phyloP scores from a whole-genome alignment of 1,140 invertebrate species.

The Yoshiicerus persimilis region DNA sequence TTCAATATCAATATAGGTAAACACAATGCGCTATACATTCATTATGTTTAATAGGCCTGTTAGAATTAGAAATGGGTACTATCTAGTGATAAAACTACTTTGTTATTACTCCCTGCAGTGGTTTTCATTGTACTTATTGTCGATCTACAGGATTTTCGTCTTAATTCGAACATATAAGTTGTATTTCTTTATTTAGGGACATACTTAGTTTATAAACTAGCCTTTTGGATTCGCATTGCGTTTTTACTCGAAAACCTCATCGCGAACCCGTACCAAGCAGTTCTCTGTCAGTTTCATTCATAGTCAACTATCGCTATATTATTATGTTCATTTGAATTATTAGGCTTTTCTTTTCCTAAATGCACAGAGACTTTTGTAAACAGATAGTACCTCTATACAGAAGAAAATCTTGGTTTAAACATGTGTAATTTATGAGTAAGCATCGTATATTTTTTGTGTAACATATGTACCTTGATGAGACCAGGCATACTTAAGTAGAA shows the following conservation, averaged over 20 bases:
- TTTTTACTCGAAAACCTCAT: not conserved
- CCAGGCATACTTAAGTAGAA: not conserved
- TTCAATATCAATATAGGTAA: not conserved
- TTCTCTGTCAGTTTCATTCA: not conserved
- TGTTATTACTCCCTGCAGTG: not conserved
- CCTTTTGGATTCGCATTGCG: not conserved
- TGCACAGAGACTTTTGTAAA: no score
- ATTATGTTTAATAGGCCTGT: no score
- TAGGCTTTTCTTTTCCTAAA: no score
- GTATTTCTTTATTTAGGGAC: not conserved
- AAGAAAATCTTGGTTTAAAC: not conserved
- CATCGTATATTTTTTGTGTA: not conserved
- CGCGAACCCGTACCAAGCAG: not conserved
- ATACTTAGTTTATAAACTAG: not conserved
- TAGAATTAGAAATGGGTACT: no score
- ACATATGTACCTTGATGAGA: not conserved
- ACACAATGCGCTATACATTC: not conserved
- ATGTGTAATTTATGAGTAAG: not conserved
- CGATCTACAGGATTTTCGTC: not conserved
- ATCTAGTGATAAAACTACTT: no score
- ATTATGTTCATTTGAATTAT: no score
- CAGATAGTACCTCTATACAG: not conserved
- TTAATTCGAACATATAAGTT: not conserved
- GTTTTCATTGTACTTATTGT: not conserved
- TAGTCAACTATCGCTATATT: not conserved